Base-by-base conservation (phyloP, 2,888 invertebrate species). In the Chromoteleia sp. region DNA sequence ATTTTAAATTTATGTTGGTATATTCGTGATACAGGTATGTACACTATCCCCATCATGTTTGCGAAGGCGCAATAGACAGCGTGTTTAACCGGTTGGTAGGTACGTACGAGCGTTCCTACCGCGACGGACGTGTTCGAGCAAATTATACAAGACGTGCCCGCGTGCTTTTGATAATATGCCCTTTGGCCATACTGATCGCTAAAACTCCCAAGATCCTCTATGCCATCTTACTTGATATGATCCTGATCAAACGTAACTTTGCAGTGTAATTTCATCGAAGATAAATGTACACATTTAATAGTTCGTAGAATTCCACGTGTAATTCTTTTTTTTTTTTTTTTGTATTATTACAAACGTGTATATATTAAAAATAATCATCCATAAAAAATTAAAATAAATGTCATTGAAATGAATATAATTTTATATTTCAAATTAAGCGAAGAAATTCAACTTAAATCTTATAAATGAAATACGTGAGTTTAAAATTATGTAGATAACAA, bases 71-170 rank as follows among this genome's bases (percentile, higher is more conserved):
- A 85, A 84, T 85, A 86, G 85, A 85, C 83, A 84, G 81, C 86
- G 84, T 84, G 73, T 73, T 73, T 21, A 67, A 67, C 58, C 67
- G 59, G 75, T 68, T 61, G 84, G 85, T 86, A 85, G 83, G 85
- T 86, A 87, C 86, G 85, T 87, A 86, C 87, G 86, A 87, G 83
- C 83, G 85, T 86, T 86, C 85, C 86, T 85, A 87, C 86, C 86
- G 85, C 85, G 84, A 85, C 86, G 85, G 85, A 86, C 88, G 86
- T 89, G 89, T 88, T 87, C 86, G 85, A 89, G 89, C 89, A 89
- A 89, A 89, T 89, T 89, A 88, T 89, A 88, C 88, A 87, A 87
- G 88, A 88, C 88, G 85, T 86, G 85, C 83, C 85, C 84, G 86
- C 85, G 82, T 86, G 87, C 87, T 87, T n/a, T 86, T 83, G 84